These are phyloP conservation scores for Lampris megalopsis DNA, from an alignment of 2,113 vertebrate genomes.

Conservation along the genomic window DNA sequence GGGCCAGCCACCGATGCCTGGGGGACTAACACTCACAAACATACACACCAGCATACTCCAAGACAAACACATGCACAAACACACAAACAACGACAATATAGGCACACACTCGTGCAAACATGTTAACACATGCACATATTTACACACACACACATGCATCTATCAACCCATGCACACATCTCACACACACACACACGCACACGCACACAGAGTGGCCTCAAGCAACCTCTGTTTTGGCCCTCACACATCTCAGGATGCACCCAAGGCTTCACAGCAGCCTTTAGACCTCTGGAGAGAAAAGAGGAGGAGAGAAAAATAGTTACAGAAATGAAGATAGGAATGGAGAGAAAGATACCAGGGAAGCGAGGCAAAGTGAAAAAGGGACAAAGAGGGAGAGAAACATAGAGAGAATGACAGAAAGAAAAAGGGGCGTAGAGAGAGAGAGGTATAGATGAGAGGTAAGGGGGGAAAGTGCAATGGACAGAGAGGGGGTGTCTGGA, in stretches of 20 bases:
- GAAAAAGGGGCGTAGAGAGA: not conserved
- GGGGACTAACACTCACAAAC: conserved; percentile 7
- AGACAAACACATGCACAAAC: not conserved
- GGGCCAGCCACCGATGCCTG: conserved; percentile 1
- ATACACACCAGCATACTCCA: conserved; percentile 8
- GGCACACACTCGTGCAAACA: conserved; percentile 5
- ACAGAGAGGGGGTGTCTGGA: conserved; percentile 7
- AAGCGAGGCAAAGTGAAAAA: not conserved
- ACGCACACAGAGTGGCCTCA: conserved; percentile 1
- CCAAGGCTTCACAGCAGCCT: too few species aligned
- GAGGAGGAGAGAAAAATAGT: too few species aligned
- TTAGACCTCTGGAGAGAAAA: too few species aligned
- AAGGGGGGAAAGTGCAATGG: too few species aligned
- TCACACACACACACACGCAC: conserved; percentile 2
- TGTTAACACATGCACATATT: conserved; percentile 5
- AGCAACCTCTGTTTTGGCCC: conserved; percentile 3
- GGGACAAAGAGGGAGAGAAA: not conserved
- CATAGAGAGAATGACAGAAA: not conserved
- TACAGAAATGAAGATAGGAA: too few species aligned
- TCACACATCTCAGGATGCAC: not conserved
- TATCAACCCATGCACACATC: not conserved
- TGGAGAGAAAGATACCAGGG: too few species aligned
- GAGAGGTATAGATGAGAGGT: not conserved
- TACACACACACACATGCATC: conserved; percentile 1
- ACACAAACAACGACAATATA: conserved; percentile 10